A percentile compares a stretch with the other conserved stretches of the same genome.
Conservation (phyloP, 2,797 vertebrate genomes). For the Microcaecilia unicolor region DNA sequence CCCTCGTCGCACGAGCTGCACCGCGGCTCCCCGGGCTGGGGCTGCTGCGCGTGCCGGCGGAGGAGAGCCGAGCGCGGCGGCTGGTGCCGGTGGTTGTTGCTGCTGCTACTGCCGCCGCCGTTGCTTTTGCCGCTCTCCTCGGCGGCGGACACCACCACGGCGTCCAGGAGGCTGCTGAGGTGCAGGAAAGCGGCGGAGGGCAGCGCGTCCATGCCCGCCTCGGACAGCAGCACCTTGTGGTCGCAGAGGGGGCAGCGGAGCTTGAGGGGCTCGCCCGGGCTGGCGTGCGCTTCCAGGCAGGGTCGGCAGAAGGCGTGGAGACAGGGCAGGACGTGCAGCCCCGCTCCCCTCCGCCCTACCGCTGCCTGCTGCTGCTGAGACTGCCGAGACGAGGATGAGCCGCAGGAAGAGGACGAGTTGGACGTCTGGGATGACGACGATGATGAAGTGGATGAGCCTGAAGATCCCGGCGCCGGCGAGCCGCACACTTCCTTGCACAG, state of each 20-base stretch:
- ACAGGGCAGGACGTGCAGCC: constrained; percentile 82
- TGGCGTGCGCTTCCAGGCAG: constrained; percentile 76
- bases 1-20: constrained; percentile 87
- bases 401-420: constrained; percentile 74
- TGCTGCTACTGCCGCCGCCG: constrained; percentile 16
- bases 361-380: constrained; percentile 43
- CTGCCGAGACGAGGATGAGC: constrained; percentile 81
- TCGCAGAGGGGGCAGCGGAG: constrained; percentile 82
- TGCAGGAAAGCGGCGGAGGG: constrained; percentile 82
- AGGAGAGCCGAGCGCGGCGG: constrained; percentile 22
- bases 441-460: constrained; percentile 78
- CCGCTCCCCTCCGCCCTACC: constrained; percentile 43
- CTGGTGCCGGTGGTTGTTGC: constrained; percentile 34
- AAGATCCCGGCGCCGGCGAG: constrained; percentile 76
- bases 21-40: constrained; percentile 58
- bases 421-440: constrained; percentile 82
- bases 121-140: constrained; percentile 69
- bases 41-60: constrained; percentile 10
- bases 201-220: constrained; percentile 82
- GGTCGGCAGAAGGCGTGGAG: constrained; percentile 85
- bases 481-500: constrained; percentile 87
- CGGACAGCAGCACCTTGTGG: constrained; percentile 81
- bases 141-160: constrained; percentile 72
- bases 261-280: constrained; percentile 68
- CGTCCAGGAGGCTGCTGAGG: constrained; percentile 84